Base-by-base conservation (phyloP, 2,888 invertebrate genomes). In the Raillietiella orientalis region DNA sequence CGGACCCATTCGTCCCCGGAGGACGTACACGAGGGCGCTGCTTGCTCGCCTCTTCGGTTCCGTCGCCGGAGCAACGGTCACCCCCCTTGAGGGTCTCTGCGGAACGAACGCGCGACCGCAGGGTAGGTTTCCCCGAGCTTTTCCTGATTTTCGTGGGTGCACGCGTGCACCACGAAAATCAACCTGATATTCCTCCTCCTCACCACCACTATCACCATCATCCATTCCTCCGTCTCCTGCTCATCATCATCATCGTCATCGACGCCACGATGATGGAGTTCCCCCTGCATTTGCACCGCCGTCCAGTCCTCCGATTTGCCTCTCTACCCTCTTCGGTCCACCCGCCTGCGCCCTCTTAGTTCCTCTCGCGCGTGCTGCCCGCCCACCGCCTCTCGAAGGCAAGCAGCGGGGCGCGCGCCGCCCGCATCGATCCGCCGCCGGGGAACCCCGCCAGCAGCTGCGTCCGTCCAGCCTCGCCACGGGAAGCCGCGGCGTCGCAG, bases 401-500 rank as follows among this genome's bases (percentile, higher is more conserved):
- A 43, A n/a, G n/a, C n/a, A n/a, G 22, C 3, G 23, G 23, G 16
- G 23, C 20, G 12, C 16, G 19, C 9, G 16, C 27, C 27, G 27
- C 20, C 27, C 19, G 23, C 22, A 14, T 23, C 23, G 23, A 17
- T 11, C 16, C 27, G 10, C 10, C 20, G 27, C 14, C 14, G 16
- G 28, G 29, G 30, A 14, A 25, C 27, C 19, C 21, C 14, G 20
- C 10, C 23, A 27, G 21, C 27, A 21, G 22, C 28, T 28, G 14
- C 39, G n/a, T n/a, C n/a, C n/a, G n/a, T n/a, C n/a, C n/a, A n/a
- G n/a, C n/a, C n/a, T n/a, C n/a, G n/a, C n/a, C n/a, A n/a, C n/a
- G n/a, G n/a, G n/a, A n/a, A 40, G 35, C 35, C 37, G 52, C 43
- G 49, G 50, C 47, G 48, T 43, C 49, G 57, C 50, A 15, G 32